Evolutionary conservation across 1,140 invertebrate species (phyloP), one percentile per base, ranked within the genome.

Genomic region (Delia radicum): DNA sequence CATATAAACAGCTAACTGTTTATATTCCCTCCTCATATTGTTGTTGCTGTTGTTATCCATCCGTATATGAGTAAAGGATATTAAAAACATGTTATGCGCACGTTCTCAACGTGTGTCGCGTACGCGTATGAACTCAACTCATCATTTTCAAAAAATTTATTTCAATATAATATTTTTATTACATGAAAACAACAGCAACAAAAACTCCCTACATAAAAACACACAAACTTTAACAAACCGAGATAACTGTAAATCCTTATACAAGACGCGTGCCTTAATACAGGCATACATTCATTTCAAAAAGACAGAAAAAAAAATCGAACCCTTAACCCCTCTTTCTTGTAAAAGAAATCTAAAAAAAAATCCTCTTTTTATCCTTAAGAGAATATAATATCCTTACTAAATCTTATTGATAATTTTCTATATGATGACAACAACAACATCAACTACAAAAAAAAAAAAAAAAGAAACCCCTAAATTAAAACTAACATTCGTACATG

Each of bases 71-170:
- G 48, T 8, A 55, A 21, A 3, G 33, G 2, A 21, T 55, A 55
- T 55, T 55, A 21, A 21, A 37, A 55, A 55, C 48, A 55, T 55
- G 48, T 55, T 55, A 55, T 69, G 65, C 65, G 65, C 65, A 69
- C 65, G 29, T 69, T 69, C 65, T 33, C 12, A 69, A 69, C n/a
- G 65, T 69, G 31, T 33, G n/a, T 55, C 48, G 48, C 48, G 48
- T 55, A 55, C 48, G 48, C 48, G 48, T 55, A 55, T 55, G 48
- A 55, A 55, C 48, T 21, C 48, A 55, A 55, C 48, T 55, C 48
- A 55, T 55, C 48, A 55, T 55, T 55, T n/a, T n/a, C n/a, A n/a
- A n/a, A 55, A 18, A 55, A 55, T 55, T 55, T 21, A 8, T 55
- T 21, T 21, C 48, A 21, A 21, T n/a, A 13, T 37, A 10, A 37